Conservation (phyloP, 2,888 invertebrate species). For the Pandemis cinnamomeana region DNA sequence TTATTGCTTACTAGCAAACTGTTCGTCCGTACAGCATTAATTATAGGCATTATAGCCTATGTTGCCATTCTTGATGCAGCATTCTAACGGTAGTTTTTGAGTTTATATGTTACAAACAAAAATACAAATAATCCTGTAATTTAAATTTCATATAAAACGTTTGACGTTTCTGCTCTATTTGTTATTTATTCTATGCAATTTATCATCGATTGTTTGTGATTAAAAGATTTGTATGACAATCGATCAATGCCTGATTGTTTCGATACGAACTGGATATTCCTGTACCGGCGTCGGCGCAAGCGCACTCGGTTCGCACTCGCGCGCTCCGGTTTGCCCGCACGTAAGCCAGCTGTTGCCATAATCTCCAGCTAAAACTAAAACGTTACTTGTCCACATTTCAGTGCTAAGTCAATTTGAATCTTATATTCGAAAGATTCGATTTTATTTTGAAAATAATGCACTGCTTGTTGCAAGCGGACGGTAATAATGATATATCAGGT, state of each 20-base stretch:
- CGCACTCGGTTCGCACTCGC: slow-evolving; percentile 19
- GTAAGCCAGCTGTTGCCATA: neutral
- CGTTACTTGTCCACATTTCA: neutral
- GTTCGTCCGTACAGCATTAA: too few relatives aligned
- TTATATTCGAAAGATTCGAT: neutral
- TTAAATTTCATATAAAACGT: too few relatives aligned
- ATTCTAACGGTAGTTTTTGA: too few relatives aligned
- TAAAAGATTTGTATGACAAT: neutral
- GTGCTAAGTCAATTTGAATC: neutral
- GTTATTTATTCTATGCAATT: too few relatives aligned
- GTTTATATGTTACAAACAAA: too few relatives aligned
- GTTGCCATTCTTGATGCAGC: too few relatives aligned
- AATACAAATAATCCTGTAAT: too few relatives aligned
- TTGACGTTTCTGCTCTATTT: too few relatives aligned
- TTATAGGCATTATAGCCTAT: too few relatives aligned
- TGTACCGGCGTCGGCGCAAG: neutral
- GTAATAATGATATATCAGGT: neutral
- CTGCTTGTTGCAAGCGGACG: neutral
- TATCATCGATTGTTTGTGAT: neutral
- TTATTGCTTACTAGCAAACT: too few relatives aligned
- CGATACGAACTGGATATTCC: neutral
- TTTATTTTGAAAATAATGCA: neutral
- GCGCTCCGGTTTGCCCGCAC: neutral
- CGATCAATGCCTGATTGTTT: slow-evolving; percentile 5
- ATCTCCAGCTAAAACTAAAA: neutral